phyloP scores from a whole-genome alignment of 1,140 invertebrate species.

The Nixonia krombeini region DNA sequence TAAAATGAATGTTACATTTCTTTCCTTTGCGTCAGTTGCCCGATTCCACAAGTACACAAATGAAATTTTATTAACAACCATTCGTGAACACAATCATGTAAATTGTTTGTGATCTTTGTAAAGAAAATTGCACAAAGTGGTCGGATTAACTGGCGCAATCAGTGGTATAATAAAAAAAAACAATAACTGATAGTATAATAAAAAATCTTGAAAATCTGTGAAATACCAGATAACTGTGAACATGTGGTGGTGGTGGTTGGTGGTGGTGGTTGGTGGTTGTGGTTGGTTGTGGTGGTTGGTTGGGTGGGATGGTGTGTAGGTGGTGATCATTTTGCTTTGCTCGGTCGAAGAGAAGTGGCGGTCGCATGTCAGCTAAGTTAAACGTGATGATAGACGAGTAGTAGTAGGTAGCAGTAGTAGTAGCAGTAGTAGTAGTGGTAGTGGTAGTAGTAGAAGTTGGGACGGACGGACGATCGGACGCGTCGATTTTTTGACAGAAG shows the following conservation, averaged over 20 bases:
- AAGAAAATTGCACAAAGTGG: slow-evolving; percentile 14
- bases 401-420: slow-evolving; percentile 60
- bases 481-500: slow-evolving; percentile 62
- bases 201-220: slow-evolving; percentile 63
- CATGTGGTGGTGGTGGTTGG: slow-evolving; percentile 69
- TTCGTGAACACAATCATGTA: no score
- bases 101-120: slow-evolving; percentile 9
- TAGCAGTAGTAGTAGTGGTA: slow-evolving; percentile 58
- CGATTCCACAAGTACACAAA: no score
- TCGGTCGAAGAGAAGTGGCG: slow-evolving; percentile 66
- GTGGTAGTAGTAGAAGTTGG: slow-evolving; percentile 61
- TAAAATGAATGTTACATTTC: slow-evolving; percentile 44
- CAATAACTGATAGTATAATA: slow-evolving; percentile 20
- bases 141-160: no score
- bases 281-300: slow-evolving; percentile 63
- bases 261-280: slow-evolving; percentile 58
- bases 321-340: slow-evolving; percentile 70
- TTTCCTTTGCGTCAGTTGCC: slow-evolving; percentile 37
- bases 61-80: no score
- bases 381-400: slow-evolving; percentile 68
- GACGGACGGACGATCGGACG: slow-evolving; percentile 61
- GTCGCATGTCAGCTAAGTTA: slow-evolving; percentile 66
- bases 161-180: slow-evolving; percentile 25
- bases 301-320: slow-evolving; percentile 70
- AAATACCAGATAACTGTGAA: slow-evolving; percentile 72